A percentile compares a stretch with the other conserved stretches of the same genome.
Evolutionary conservation across 2,888 invertebrate genomes (phyloP).

Genomic region (Nezara viridula): DNA sequence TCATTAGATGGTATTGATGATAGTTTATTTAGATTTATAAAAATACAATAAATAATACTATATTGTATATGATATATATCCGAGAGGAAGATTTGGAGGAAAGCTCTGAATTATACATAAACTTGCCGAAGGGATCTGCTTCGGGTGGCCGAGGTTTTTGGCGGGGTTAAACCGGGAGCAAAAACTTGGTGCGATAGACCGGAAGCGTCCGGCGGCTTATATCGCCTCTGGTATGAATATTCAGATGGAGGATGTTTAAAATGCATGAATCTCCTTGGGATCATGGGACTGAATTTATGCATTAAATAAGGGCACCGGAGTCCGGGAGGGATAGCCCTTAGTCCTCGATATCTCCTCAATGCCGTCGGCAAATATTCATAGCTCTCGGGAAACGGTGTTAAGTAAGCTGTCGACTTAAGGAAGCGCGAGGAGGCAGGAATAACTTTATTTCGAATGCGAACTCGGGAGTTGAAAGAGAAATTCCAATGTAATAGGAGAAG

Average conservation of each 20-base stretch:
- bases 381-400: background rate
- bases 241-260: conserved; percentile 61
- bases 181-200: conserved; percentile 45
- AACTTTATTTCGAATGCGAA: background rate
- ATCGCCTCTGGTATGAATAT: conserved; percentile 61
- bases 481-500: too few species aligned
- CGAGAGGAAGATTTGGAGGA: background rate
- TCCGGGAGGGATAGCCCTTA: background rate
- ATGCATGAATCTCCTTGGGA: conserved; percentile 63
- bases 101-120: conserved; percentile 49
- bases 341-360: conserved; percentile 17
- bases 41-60: background rate
- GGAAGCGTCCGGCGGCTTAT: conserved; percentile 28
- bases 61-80: background rate
- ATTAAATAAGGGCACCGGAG: conserved; percentile 59
- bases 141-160: background rate
- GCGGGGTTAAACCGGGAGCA: conserved; percentile 26
- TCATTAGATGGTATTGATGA: background rate
- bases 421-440: background rate
- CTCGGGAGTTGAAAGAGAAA: background rate
- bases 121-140: conserved; percentile 29
- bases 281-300: conserved; percentile 64
- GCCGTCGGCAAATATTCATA: background rate
- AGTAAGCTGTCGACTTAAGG: conserved; percentile 17
- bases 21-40: background rate